Evolutionary conservation across 2,797 vertebrate genomes (phyloP), one percentile per base, ranked within the genome.

Genomic region (Chrosomus eos): DNA sequence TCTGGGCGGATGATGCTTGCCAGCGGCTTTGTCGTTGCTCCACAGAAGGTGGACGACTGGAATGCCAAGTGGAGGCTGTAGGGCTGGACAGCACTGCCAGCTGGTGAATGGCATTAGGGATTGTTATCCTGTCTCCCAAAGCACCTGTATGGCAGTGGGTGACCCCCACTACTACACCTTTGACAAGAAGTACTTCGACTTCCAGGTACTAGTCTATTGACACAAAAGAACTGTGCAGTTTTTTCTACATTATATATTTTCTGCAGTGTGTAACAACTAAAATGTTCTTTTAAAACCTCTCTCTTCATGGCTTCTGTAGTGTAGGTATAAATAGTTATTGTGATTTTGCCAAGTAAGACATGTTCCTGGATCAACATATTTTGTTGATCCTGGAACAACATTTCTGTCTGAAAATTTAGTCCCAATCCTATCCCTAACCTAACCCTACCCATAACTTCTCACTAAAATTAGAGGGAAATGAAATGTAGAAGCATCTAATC

Each of bases 151-250:
- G 6, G 93, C 89, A 6, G 89, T 84, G 0, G 93, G 94, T 0
- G 92, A 94, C 83, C 94, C 93, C 14, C 95, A 96, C 82, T 94
- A 94, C 23, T 0, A 84, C 80, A 93, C 93, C 68, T 95, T 95
- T 81, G 94, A 96, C 78, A 90, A 92, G 0, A 74, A 0, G 5
- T 90, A 1, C 28, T 95, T 92, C 76, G 4, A 92, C 83, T 95
- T 95, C 83, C 93, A 93, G 85, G 94, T 94, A 84, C 33, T 23
- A 5, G 6, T 71, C 4, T 36, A 48, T 14, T 38, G 9, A 64
- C n/a, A 4, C 18, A 26, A 55, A 55, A n/a, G 10, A 53, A 53
- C 45, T 74, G 70, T 72, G 26, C 10, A 38, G 7, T 67, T 71
- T 45, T 43, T 43, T 70, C 23, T n/a, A 14, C 2, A 14, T 14